Percentiles rank a stretch among this genome's conserved stretches.
Evolutionary conservation across 2,888 invertebrate genomes (phyloP).

Genomic region (Stramonita haemastoma): DNA sequence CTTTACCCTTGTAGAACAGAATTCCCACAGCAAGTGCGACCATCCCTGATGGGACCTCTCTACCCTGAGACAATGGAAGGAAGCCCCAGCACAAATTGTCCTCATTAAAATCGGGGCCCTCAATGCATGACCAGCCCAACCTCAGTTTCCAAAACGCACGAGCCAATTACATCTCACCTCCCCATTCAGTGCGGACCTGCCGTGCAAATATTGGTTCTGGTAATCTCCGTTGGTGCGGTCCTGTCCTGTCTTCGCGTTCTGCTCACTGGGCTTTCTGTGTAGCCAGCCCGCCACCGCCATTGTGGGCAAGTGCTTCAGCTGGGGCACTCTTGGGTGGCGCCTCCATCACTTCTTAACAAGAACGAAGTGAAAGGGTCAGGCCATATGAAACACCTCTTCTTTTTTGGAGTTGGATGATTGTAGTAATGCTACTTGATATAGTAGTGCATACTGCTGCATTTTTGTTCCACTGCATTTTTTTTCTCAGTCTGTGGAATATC

Average conservation of each 20-base stretch:
- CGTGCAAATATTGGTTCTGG: conserved; percentile 38
- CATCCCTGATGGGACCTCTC: conserved; percentile 22
- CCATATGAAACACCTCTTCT: neutral
- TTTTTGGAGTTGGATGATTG: neutral
- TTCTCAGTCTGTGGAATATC: no score
- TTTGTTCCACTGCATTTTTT: no score
- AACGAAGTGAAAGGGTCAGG: neutral
- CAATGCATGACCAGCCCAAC: conserved; percentile 17
- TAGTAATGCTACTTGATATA: no score
- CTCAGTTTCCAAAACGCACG: conserved; percentile 7
- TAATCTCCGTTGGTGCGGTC: conserved; percentile 23
- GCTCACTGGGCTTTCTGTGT: neutral
- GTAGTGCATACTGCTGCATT: no score
- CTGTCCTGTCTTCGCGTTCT: neutral
- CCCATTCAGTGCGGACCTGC: conserved; percentile 24
- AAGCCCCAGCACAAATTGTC: conserved; percentile 15
- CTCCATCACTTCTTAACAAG: neutral
- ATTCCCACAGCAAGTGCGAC: neutral
- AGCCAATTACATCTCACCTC: conserved; percentile 40
- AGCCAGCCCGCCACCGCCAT: neutral
- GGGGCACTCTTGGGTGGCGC: neutral
- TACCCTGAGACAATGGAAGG: neutral
- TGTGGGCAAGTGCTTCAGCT: conserved; percentile 19
- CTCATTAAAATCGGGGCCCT: conserved; percentile 33
- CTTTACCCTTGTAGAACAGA: neutral